Percentiles rank a stretch among this genome's conserved stretches.
Conservation (phyloP, 2,113 vertebrate species). For the Paradisaea rubra region DNA sequence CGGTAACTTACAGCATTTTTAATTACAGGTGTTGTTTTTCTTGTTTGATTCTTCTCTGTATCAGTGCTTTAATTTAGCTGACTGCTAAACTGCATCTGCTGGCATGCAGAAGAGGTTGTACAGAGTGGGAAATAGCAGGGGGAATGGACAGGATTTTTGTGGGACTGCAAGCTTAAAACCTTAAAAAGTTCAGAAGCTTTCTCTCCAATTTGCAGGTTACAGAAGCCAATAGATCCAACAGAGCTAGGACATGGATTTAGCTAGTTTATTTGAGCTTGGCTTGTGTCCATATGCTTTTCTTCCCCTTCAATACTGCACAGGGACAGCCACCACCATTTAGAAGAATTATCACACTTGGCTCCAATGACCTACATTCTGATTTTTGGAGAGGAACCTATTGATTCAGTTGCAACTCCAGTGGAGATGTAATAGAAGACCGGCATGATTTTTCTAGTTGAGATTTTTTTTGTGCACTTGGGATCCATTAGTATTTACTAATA, state of each 20-base stretch:
- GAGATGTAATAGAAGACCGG: not conserved
- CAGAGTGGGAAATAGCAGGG: not conserved
- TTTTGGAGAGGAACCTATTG: not conserved
- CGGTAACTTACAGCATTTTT: not conserved
- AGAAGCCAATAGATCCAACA: not conserved
- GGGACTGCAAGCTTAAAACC: not conserved
- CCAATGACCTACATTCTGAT: not conserved
- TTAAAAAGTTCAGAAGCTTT: not conserved
- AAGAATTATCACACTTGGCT: not conserved
- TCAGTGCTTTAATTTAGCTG: not conserved
- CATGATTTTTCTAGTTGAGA: not conserved
- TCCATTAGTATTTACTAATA: not conserved
- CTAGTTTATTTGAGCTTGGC: not conserved
- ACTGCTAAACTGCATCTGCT: not conserved
- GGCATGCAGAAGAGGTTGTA: not conserved
- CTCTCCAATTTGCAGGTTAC: not conserved
- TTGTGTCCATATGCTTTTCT: not conserved
- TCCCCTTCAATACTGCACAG: not conserved
- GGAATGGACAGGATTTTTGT: not conserved
- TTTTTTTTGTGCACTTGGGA: not conserved
- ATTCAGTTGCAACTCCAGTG: not conserved
- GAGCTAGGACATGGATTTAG: not conserved
- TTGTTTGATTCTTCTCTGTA: not conserved
- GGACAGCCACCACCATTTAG: not conserved
- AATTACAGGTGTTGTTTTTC: not conserved